These are phyloP conservation scores for Leptogaster cylindrica DNA, from an alignment of 2,888 invertebrate genomes.

Conservation along the genomic window DNA sequence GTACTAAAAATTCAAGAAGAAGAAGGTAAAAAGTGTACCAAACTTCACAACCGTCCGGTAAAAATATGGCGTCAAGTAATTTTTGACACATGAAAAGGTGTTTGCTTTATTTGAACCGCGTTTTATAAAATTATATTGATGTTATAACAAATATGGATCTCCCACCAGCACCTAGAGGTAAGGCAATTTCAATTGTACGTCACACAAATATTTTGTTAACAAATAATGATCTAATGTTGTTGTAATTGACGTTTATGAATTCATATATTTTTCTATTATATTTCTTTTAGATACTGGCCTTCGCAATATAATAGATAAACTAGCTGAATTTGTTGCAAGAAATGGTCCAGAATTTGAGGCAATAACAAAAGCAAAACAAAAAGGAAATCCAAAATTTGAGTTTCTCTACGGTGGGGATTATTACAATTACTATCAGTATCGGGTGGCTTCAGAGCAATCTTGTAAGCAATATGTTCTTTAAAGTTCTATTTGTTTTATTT, in stretches of 20 bases:
- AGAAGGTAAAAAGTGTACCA: neutral
- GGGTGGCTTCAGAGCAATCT: constrained; percentile 93
- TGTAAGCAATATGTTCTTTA: constrained; percentile 69
- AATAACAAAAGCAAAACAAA: constrained; percentile 98
- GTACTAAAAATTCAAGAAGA: no score
- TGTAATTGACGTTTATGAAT: neutral
- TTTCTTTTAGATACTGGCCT: constrained; percentile 80
- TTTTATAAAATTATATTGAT: neutral
- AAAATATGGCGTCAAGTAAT: constrained; percentile 41
- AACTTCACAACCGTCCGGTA: constrained; percentile 35
- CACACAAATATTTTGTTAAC: neutral
- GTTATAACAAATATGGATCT: constrained; percentile 24
- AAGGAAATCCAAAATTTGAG: constrained; percentile 95
- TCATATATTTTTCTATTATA: no score
- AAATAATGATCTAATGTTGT: neutral
- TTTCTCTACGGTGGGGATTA: constrained; percentile 96
- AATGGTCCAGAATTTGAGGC: constrained; percentile 99
- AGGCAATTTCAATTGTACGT: neutral
- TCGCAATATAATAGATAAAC: constrained; percentile 96
- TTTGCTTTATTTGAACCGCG: neutral
- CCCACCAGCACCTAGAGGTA: constrained; percentile 33
- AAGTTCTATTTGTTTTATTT: no score
- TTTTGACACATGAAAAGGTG: constrained; percentile 27
- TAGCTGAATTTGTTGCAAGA: constrained; percentile 97
- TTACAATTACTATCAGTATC: constrained; percentile 95